phyloP scores from a whole-genome alignment of 2,797 vertebrate genomes.

The Babyrousa celebensis region DNA sequence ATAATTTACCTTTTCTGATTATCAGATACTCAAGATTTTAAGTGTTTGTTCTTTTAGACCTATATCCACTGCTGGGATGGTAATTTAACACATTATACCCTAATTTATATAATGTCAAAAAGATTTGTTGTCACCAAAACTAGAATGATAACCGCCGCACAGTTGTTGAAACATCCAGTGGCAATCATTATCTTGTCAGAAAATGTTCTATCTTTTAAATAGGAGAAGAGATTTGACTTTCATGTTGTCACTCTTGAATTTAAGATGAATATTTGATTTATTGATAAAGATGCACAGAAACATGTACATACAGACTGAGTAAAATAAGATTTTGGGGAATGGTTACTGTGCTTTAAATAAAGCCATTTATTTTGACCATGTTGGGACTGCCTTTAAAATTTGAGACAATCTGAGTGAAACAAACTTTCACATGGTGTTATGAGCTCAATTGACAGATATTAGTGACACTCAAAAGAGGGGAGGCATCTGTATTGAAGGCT shows the following conservation, averaged over 20 bases:
- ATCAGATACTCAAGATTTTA: neutral
- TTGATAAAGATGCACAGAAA: neutral
- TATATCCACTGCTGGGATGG: slow-evolving; percentile 49
- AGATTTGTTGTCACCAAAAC: slow-evolving; percentile 49
- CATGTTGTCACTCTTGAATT: slow-evolving; percentile 1
- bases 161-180: neutral
- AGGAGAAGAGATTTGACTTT: slow-evolving; percentile 63
- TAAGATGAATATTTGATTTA: slow-evolving; percentile 5
- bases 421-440: neutral
- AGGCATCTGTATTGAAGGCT: too few relatives aligned
- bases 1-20: slow-evolving; percentile 50
- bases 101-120: slow-evolving; percentile 74
- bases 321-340: neutral
- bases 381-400: neutral
- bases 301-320: neutral
- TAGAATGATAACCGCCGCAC: slow-evolving; percentile 45
- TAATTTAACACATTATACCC: slow-evolving; percentile 22
- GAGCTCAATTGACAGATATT: too few relatives aligned
- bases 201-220: slow-evolving; percentile 68
- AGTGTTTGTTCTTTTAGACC: neutral
- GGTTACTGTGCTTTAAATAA: neutral
- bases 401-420: neutral
- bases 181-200: slow-evolving; percentile 3
- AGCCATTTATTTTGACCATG: neutral
- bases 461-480: neutral